phyloP scores from a whole-genome alignment of 2,888 invertebrate species.

The Ferrisia virgata region DNA sequence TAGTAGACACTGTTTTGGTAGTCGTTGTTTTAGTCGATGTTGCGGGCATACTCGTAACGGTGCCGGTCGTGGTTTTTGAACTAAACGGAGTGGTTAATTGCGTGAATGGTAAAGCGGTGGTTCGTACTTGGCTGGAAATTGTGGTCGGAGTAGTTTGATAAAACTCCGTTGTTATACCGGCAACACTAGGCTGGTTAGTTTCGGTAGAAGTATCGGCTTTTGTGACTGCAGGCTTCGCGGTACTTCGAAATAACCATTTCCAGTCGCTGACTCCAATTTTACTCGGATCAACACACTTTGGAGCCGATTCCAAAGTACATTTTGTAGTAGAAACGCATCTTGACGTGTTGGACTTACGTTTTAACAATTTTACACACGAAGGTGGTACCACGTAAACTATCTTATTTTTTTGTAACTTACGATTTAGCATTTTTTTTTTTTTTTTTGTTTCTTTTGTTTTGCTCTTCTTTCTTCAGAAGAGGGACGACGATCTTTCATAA shows the following conservation, averaged over 20 bases:
- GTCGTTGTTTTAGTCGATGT: background rate
- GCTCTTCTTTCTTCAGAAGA: too few species aligned
- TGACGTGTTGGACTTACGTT: background rate
- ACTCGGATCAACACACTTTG: background rate
- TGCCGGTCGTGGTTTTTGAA: background rate
- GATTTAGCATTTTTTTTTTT: background rate
- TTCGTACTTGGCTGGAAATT: background rate
- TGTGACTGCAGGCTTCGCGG: background rate
- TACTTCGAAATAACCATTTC: background rate
- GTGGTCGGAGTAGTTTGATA: background rate
- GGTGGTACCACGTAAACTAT: conserved; percentile 1
- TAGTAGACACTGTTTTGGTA: background rate
- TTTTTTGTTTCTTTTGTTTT: too few species aligned
- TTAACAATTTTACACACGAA: background rate
- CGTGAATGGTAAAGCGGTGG: background rate
- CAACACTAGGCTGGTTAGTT: background rate
- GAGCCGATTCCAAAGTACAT: background rate
- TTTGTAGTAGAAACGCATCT: background rate
- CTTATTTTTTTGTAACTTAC: background rate
- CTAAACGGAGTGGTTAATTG: background rate
- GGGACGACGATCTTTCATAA: too few species aligned
- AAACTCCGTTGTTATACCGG: background rate
- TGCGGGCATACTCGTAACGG: background rate
- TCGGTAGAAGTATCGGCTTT: background rate
- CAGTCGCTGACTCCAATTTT: background rate